phyloP scores from a whole-genome alignment of 1,140 invertebrate genomes.

The Oryctes rhinoceros region DNA sequence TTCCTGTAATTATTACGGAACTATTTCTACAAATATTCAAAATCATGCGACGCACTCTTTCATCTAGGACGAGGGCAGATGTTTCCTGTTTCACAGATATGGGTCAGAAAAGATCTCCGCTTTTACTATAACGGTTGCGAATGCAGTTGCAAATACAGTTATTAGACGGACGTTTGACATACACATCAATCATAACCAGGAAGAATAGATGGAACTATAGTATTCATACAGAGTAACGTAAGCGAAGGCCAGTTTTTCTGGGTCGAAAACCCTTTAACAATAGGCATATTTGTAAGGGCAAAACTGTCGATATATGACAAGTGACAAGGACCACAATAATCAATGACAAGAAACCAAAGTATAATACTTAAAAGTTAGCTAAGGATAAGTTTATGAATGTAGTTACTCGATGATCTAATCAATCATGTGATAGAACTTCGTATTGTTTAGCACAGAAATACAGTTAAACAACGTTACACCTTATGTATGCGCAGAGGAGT shows the following conservation, averaged over 20 bases:
- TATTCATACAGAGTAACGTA: not conserved
- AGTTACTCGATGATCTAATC: slow-evolving; percentile 8
- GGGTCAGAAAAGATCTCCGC: not conserved
- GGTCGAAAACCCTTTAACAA: slow-evolving; percentile 5
- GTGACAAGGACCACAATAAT: not conserved
- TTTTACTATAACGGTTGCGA: not conserved
- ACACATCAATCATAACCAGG: not conserved
- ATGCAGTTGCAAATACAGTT: not conserved
- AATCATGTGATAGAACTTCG: not conserved
- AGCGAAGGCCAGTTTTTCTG: slow-evolving; percentile 1
- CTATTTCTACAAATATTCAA: not conserved
- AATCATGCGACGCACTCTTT: not conserved
- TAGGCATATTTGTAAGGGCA: slow-evolving; percentile 17
- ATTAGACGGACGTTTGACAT: slow-evolving; percentile 3
- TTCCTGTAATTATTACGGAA: not conserved
- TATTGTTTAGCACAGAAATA: not conserved
- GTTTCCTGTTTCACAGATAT: slow-evolving; percentile 18
- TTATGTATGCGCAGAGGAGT: too few species aligned
- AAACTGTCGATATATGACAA: not conserved
- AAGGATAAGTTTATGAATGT: not conserved
- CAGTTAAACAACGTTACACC: too few species aligned
- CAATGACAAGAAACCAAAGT: slow-evolving; percentile 4
- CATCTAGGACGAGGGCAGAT: not conserved
- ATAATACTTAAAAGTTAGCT: not conserved
- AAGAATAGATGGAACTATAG: not conserved